Percentiles rank a stretch among this genome's conserved stretches.
Conservation (phyloP, 2,113 vertebrate species). For the Shinisaurus crocodilurus region DNA sequence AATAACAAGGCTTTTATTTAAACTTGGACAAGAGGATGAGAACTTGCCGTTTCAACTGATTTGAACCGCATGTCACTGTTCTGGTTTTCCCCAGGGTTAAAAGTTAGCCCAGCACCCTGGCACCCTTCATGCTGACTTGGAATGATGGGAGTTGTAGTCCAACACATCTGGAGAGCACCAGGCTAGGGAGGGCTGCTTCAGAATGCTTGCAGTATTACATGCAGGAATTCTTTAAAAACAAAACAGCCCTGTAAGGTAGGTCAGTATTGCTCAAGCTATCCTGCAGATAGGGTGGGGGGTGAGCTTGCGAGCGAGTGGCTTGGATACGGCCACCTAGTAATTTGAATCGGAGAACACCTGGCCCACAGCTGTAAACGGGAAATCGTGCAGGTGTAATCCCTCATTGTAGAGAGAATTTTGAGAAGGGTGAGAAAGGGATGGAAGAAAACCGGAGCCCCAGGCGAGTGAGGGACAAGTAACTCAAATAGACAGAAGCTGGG, state of each 20-base stretch:
- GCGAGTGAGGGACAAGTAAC: slow-evolving; percentile 28
- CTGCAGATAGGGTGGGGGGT: no score
- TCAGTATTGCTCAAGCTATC: no score
- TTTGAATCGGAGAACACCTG: background rate
- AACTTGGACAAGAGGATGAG: no score
- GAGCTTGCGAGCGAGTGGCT: no score
- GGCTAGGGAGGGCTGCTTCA: background rate
- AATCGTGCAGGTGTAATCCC: background rate
- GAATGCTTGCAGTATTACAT: no score
- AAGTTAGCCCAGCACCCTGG: no score
- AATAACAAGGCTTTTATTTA: no score
- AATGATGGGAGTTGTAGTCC: background rate
- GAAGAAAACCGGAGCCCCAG: slow-evolving; percentile 32
- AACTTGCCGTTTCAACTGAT: no score
- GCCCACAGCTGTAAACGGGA: background rate
- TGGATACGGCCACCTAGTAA: background rate
- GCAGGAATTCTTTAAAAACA: no score
- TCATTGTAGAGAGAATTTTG: slow-evolving; percentile 56
- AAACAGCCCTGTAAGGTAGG: no score
- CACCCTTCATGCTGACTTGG: background rate
- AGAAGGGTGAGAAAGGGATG: slow-evolving; percentile 65
- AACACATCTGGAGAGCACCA: background rate
- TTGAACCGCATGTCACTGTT: no score
- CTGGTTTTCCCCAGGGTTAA: no score
- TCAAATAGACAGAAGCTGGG: slow-evolving; percentile 26